phyloP scores from a whole-genome alignment of 1,140 invertebrate species.

The Caerostris darwini region DNA sequence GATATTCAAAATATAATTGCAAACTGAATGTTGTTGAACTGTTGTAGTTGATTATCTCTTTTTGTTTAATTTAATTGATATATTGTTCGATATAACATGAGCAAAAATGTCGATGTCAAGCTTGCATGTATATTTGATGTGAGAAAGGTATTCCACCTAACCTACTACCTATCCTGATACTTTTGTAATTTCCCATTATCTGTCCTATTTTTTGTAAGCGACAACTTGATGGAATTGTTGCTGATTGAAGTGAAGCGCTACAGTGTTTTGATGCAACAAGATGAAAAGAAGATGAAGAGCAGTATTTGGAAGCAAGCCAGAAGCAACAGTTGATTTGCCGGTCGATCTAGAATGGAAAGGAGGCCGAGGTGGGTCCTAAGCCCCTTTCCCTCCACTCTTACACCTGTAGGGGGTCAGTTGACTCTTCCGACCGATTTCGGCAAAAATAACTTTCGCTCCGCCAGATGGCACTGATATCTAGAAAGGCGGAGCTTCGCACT shows the following conservation, averaged over 20 bases:
- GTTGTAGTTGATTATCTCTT: no score
- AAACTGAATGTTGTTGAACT: no score
- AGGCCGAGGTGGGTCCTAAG: neutral
- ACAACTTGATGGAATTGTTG: neutral
- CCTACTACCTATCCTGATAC: no score
- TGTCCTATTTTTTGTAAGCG: neutral
- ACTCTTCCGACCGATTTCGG: constrained; percentile 55
- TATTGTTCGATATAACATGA: no score
- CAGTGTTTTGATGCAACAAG: constrained; percentile 51
- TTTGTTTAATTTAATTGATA: no score
- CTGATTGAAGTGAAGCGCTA: neutral
- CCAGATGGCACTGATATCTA: constrained; percentile 9
- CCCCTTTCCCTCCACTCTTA: neutral
- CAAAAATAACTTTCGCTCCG: constrained; percentile 51
- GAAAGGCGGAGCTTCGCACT: constrained; percentile 8
- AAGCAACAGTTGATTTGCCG: constrained; percentile 67
- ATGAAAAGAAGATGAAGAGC: constrained; percentile 31
- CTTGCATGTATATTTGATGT: no score
- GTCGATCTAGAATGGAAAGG: constrained; percentile 39
- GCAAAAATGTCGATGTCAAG: no score
- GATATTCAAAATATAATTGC: no score
- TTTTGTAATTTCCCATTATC: no score
- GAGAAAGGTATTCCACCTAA: no score
- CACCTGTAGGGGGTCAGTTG: constrained; percentile 50
- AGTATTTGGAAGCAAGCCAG: constrained; percentile 50